Evolutionary conservation across 2,797 vertebrate genomes (phyloP).

Genomic region (Nasua narica): DNA sequence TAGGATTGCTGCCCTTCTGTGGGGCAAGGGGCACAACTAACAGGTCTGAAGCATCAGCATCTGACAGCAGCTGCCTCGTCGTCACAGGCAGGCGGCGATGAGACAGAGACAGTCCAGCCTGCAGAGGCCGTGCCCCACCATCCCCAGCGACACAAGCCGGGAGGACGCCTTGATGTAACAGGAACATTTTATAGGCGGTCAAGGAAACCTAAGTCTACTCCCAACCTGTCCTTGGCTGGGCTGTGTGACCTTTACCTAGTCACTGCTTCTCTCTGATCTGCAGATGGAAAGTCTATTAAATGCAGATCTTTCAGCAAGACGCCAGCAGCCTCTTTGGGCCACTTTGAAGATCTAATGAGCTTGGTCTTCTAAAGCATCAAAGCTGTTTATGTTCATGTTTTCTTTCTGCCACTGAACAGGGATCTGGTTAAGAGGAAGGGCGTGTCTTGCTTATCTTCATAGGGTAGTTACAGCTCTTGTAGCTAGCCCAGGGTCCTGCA

Average conservation of each 20-base stretch:
- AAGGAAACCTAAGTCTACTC: not conserved
- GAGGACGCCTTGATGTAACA: not conserved
- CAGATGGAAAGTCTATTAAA: not conserved
- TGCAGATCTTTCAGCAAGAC: not conserved
- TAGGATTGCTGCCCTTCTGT: not conserved
- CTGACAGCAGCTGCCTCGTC: not conserved
- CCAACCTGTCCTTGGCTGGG: not conserved
- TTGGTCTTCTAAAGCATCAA: not conserved
- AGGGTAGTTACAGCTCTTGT: not conserved
- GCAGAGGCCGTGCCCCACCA: not conserved
- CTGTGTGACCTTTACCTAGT: not conserved
- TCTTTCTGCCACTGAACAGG: not conserved
- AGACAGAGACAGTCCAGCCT: not conserved
- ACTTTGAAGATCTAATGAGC: not conserved
- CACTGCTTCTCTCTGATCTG: not conserved
- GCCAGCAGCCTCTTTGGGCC: not conserved
- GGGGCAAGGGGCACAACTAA: not conserved
- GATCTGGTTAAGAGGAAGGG: not conserved
- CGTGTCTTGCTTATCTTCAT: not conserved
- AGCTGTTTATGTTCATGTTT: not conserved
- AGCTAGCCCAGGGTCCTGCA: not conserved
- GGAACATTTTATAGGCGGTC: accelerated
- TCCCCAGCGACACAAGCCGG: not conserved
- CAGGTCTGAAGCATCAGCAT: not conserved
- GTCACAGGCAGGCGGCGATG: not conserved